phyloP scores from a whole-genome alignment of 2,113 vertebrate genomes.

The Tragelaphus buxtoni region DNA sequence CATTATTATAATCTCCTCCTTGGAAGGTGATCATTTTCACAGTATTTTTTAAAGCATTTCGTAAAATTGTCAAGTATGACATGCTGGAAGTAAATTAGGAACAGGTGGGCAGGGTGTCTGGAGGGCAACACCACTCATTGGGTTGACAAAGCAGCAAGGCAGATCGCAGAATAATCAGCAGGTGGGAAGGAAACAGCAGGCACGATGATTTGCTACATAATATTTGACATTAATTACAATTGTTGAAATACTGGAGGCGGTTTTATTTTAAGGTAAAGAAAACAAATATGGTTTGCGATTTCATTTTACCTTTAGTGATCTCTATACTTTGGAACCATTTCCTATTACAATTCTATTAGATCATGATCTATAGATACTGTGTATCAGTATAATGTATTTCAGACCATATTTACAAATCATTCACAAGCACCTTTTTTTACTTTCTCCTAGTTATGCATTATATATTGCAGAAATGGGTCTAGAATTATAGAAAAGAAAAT shows the following conservation, averaged over 20 bases:
- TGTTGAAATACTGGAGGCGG: not conserved
- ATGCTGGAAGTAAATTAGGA: slow-evolving; percentile 45
- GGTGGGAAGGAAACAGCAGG: not conserved
- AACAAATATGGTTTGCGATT: not conserved
- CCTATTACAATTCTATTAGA: not conserved
- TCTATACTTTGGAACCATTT: not conserved
- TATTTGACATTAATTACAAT: slow-evolving; percentile 31
- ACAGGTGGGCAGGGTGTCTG: slow-evolving; percentile 30
- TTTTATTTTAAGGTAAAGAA: not conserved
- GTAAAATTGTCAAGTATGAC: not conserved
- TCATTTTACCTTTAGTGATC: not conserved
- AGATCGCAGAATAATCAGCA: slow-evolving; percentile 43
- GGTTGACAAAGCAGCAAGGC: slow-evolving; percentile 35
- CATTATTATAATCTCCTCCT: not conserved
- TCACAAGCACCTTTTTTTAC: not conserved
- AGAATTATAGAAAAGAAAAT: not conserved
- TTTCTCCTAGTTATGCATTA: not conserved
- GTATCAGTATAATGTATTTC: not conserved
- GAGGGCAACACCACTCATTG: not conserved
- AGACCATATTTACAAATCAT: not conserved
- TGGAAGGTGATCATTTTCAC: not conserved
- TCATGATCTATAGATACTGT: not conserved
- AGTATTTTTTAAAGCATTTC: not conserved
- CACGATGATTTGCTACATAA: not conserved
- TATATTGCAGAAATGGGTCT: not conserved